A percentile compares a stretch with the other conserved stretches of the same genome.
These are phyloP conservation scores for Zygaena filipendulae DNA, from an alignment of 2,888 invertebrate species.

Conservation along the genomic window DNA sequence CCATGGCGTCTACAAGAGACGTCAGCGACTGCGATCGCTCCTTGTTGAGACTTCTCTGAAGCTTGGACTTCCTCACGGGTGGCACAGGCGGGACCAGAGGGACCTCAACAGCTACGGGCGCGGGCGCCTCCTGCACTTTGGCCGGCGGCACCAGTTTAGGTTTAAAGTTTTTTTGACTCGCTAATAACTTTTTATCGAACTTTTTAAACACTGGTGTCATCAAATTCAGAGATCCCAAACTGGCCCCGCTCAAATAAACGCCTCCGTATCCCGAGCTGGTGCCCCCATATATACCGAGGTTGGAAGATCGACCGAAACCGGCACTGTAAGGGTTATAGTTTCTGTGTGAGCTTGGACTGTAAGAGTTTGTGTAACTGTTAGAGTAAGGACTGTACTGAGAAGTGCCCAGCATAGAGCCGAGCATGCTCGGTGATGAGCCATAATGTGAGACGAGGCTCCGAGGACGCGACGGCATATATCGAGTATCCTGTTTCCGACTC, in stretches of 20 bases:
- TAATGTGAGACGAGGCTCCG: constrained; percentile 50
- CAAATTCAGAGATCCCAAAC: constrained; percentile 68
- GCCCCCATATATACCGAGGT: constrained; percentile 69
- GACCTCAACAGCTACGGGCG: constrained; percentile 16
- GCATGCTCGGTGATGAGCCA: constrained; percentile 54
- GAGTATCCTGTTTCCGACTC: constrained; percentile 55
- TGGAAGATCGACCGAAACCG: constrained; percentile 47
- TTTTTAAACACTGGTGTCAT: constrained; percentile 65
- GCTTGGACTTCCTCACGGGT: constrained; percentile 44
- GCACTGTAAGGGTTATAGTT: constrained; percentile 57
- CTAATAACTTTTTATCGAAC: constrained; percentile 54
- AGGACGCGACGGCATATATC: constrained; percentile 43
- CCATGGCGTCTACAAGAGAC: constrained; percentile 37
- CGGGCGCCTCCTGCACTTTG: constrained; percentile 30
- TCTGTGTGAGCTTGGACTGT: constrained; percentile 43
- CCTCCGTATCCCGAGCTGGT: constrained; percentile 76
- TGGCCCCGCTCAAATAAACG: constrained; percentile 70
- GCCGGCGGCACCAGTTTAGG: constrained; percentile 49
- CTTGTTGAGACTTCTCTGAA: constrained; percentile 36
- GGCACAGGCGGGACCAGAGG: constrained; percentile 24
- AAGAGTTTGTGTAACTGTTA: constrained; percentile 42
- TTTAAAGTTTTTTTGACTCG: constrained; percentile 61
- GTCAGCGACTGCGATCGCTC: constrained; percentile 54
- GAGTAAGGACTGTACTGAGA: constrained; percentile 48
- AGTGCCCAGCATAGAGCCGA: constrained; percentile 41